Percentiles rank a stretch among this genome's conserved stretches.
Evolutionary conservation across 2,888 invertebrate species (phyloP).

Genomic region (Mimas tiliae): DNA sequence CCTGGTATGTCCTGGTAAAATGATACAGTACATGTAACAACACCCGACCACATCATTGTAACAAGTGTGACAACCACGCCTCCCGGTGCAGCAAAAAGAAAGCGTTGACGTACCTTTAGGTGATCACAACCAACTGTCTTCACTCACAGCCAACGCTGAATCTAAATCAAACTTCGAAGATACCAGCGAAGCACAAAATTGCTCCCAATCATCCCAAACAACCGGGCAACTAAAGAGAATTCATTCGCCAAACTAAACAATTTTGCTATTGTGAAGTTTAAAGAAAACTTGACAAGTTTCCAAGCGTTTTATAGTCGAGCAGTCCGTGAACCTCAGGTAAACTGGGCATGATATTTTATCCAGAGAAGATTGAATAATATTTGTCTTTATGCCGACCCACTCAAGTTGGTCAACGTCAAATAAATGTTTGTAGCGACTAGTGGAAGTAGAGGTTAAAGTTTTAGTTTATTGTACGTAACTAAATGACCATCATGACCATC

Average conservation of each 20-base stretch:
- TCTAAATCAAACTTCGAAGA: conserved; percentile 2
- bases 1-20: too few species aligned
- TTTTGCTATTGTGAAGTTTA: conserved; percentile 24
- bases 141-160: background rate
- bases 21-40: too few species aligned
- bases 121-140: background rate
- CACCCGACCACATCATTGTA: too few species aligned
- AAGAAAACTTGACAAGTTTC: conserved; percentile 25
- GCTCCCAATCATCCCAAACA: conserved; percentile 26
- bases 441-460: too few species aligned
- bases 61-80: too few species aligned
- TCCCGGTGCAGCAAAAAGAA: too few species aligned
- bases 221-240: conserved; percentile 9
- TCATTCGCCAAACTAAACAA: conserved; percentile 12
- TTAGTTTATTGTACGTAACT: too few species aligned
- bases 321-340: conserved; percentile 12
- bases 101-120: too few species aligned
- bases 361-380: conserved; percentile 5
- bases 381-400: background rate
- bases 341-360: background rate
- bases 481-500: too few species aligned
- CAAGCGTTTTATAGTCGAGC: conserved; percentile 11
- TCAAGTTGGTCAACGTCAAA: background rate
- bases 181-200: conserved; percentile 17
- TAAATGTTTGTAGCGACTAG: background rate